phyloP scores from a whole-genome alignment of 2,113 vertebrate genomes.

The Eleginops maclovinus region DNA sequence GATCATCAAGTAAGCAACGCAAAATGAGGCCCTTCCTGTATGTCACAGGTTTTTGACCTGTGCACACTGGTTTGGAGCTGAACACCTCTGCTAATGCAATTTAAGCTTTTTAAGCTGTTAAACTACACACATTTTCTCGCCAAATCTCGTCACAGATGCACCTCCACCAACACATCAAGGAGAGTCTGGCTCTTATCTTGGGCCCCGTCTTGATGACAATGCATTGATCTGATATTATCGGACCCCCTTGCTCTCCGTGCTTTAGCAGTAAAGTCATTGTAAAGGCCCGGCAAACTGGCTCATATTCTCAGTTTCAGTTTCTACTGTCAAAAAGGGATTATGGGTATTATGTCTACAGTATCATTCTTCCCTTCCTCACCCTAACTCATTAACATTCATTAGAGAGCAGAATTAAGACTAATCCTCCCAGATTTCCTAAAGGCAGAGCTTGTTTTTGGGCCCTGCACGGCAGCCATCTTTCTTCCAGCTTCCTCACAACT shows the following conservation, averaged over 20 bases:
- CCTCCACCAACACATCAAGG: too few relatives aligned
- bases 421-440: slow-evolving; percentile 56
- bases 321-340: slow-evolving; percentile 53
- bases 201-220: slow-evolving; percentile 4
- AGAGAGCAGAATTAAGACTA: slow-evolving; percentile 61
- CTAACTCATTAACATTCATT: slow-evolving; percentile 53
- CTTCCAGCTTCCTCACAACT: slow-evolving; percentile 4
- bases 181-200: slow-evolving; percentile 7
- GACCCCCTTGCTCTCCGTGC: too few relatives aligned
- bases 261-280: background rate
- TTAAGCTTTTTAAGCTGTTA: background rate
- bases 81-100: background rate
- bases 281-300: slow-evolving; percentile 22
- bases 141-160: background rate
- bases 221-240: background rate
- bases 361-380: slow-evolving; percentile 32
- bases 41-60: background rate
- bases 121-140: background rate
- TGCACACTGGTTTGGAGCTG: too few relatives aligned
- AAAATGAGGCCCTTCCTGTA: background rate
- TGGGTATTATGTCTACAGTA: slow-evolving; percentile 53
- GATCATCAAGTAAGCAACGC: too few relatives aligned
- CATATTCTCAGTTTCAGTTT: slow-evolving; percentile 22
- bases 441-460: slow-evolving; percentile 48
- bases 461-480: slow-evolving; percentile 52